Evolutionary conservation across 2,888 invertebrate genomes (phyloP).

Genomic region (Malthinus flaveolus): DNA sequence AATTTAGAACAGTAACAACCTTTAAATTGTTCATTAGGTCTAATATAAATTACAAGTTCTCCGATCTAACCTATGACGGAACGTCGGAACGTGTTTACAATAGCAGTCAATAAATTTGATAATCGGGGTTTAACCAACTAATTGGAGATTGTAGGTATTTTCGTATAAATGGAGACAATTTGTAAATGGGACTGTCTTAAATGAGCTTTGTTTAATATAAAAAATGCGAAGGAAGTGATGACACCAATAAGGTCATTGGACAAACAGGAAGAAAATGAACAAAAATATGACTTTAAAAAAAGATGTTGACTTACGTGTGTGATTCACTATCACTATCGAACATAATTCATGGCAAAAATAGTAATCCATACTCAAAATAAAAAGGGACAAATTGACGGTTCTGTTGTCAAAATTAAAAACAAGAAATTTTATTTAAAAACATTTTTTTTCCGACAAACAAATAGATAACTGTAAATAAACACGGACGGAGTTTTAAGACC

Average conservation of each 20-base stretch:
- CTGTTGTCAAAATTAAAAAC: conserved; percentile 1
- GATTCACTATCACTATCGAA: background rate
- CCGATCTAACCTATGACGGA: too few species aligned
- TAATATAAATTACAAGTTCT: too few species aligned
- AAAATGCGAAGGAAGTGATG: conserved; percentile 2
- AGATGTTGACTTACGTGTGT: background rate
- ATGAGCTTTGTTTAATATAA: too few species aligned
- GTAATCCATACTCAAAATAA: background rate
- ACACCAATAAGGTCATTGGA: conserved; percentile 2
- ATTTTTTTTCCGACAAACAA: background rate
- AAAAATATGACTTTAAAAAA: background rate
- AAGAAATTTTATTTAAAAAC: background rate
- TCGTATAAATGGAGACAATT: too few species aligned
- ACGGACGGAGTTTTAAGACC: too few species aligned
- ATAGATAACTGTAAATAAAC: conserved; percentile 2
- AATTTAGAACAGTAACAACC: too few species aligned
- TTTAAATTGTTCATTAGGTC: too few species aligned
- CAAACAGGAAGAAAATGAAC: background rate
- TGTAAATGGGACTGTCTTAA: too few species aligned
- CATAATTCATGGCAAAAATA: background rate
- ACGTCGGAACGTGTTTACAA: too few species aligned
- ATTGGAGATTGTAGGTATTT: too few species aligned
- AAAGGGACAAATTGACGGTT: conserved; percentile 1
- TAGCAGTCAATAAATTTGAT: too few species aligned
- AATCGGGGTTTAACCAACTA: too few species aligned